Percentiles rank a stretch among this genome's conserved stretches.
Evolutionary conservation across 2,113 vertebrate genomes (phyloP).

Genomic region (Aramus guarauna): DNA sequence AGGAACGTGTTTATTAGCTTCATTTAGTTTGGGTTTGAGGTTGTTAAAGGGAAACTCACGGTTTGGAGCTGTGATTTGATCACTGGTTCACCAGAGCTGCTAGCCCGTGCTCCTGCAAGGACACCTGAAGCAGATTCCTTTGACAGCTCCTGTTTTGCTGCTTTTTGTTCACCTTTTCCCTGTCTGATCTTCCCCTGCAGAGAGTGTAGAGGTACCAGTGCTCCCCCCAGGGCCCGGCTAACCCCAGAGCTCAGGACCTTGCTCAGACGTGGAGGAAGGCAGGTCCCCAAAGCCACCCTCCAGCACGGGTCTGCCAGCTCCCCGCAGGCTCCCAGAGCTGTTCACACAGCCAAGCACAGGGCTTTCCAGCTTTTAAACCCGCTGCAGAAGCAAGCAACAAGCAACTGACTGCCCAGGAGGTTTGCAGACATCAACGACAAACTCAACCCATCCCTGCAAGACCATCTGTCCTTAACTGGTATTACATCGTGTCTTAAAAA

Average conservation of each 20-base stretch:
- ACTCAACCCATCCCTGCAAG: neutral
- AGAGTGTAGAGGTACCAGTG: neutral
- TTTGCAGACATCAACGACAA: neutral
- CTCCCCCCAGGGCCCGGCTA: neutral
- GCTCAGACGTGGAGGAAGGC: accelerated
- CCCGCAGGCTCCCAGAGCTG: neutral
- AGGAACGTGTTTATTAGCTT: neutral
- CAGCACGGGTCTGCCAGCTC: neutral
- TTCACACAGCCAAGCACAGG: too few species aligned
- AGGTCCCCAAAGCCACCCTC: neutral
- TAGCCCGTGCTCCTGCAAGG: neutral
- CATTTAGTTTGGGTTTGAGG: neutral
- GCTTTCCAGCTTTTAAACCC: neutral
- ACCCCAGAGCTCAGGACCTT: neutral
- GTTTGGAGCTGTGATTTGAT: neutral
- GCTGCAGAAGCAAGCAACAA: neutral
- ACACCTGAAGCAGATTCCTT: neutral
- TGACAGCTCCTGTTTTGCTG: neutral
- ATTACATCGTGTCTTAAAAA: neutral
- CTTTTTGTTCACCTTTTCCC: neutral
- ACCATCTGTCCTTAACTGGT: neutral
- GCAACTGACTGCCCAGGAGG: neutral
- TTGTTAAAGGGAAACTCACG: neutral
- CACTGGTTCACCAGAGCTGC: accelerated
- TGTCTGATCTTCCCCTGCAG: neutral